Evolutionary conservation across 2,797 vertebrate genomes (phyloP), one percentile per base, ranked within the genome.

Genomic region (Calcarius lapponicus): DNA sequence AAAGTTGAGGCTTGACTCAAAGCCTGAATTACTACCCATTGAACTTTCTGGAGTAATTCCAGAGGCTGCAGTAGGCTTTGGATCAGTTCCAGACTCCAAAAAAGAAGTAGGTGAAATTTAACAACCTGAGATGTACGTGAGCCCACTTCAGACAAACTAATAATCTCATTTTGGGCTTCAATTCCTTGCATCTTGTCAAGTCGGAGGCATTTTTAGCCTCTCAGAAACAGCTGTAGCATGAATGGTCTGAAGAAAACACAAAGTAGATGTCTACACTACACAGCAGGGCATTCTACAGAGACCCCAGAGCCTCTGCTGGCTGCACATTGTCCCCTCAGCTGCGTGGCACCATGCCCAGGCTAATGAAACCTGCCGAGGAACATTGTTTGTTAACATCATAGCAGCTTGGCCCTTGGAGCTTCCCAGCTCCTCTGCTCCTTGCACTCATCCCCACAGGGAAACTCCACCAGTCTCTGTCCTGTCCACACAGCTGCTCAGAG

Each of bases 11-110:
- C 90, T 91, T 85, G 47, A 83, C 73, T 95, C 93, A 88, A 90
- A 95, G 79, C 47, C 89, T 90, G 65, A 91, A 88, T 86, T 80
- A 83, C 69, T 92, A 92, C 38, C 34, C 65, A 83, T 80, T 96
- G 92, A 93, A 92, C 66, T 87, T 73, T 26, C 75, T 96, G 93
- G 91, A 96, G 28, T 58, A 53, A 67, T 36, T 96, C 91, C 95
- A 95, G 53, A 71, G 47, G 34, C 64, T 93, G 65, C 75, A 89
- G 61, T 32, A 71, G 28, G 31, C 50, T 89, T 96, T 96, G 94
- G 81, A 83, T 38, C 47, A 43, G 28, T 43, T 96, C 93, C 91
- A 96, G 57, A 31, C 50, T 83, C 69, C 43, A 83, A 58, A 89
- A 83, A 93, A 73, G 19, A 90, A 91, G 75, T 26, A 61, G 61